Evolutionary conservation across 35 echinoderm and acorn worm genomes (phyloP).

Genomic region (Chiridota heheva): DNA sequence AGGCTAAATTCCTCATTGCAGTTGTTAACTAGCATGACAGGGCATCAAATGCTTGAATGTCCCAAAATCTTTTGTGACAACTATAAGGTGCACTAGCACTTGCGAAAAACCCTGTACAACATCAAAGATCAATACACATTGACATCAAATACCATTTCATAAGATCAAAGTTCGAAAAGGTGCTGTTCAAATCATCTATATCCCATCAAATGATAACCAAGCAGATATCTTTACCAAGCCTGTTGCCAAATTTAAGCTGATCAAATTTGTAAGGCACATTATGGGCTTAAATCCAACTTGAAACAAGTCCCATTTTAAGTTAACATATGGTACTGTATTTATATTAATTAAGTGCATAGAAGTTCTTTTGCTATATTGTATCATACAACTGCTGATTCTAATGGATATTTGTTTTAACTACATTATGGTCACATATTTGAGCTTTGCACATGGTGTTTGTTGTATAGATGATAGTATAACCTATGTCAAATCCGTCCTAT

Average conservation of each 20-base stretch:
- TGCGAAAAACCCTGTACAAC: conserved; percentile 23
- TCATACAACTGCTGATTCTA: too few relatives aligned
- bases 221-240: conserved; percentile 37
- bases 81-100: conserved; percentile 26
- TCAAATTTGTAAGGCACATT: neutral
- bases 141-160: conserved; percentile 52
- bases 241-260: conserved; percentile 18
- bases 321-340: too few relatives aligned
- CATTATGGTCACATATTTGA: too few relatives aligned
- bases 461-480: too few relatives aligned
- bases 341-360: too few relatives aligned
- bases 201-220: conserved; percentile 28
- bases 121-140: conserved; percentile 44
- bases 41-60: neutral
- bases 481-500: too few relatives aligned
- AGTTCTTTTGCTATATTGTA: too few relatives aligned
- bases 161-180: conserved; percentile 38
- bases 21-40: conserved; percentile 3
- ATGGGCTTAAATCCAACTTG: too few relatives aligned
- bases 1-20: conserved; percentile 46
- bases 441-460: too few relatives aligned
- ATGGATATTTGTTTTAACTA: too few relatives aligned
- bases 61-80: conserved; percentile 35
- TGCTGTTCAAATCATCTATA: conserved; percentile 24
- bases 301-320: too few relatives aligned